Base-by-base conservation (phyloP, 2,888 invertebrate species). In the Papilio elwesi region DNA sequence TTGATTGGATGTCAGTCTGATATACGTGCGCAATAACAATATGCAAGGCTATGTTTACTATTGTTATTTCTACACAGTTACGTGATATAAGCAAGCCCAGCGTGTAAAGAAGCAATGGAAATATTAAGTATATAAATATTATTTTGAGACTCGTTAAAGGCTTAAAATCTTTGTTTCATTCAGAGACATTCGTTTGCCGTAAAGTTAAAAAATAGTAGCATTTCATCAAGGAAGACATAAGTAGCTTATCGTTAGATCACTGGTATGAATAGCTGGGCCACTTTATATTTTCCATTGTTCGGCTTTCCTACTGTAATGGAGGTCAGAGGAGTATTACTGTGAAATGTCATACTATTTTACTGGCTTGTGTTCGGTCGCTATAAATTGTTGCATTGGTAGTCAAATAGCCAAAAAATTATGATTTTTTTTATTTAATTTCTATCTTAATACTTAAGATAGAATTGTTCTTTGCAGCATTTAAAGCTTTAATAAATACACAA, bases 1-100 rank as follows among this genome's bases (percentile, higher is more conserved):
- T 69, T 76, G 73, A 77, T 77, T 76, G 71, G 69, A 68, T 67
- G 73, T 69, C 71, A 71, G 55, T 38, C 15, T 15, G 55, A 64
- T 71, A 68, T 62, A 52, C 63, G 16, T 69, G 62, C 8, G 62
- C 48, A 43, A 26, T 26, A 2, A 26, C 26, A 26, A 26, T 26
- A 26, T 26, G 26, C 26, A 26, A 26, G 4, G 26, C 26, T 26
- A 26, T 26, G 63, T 43, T 63, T 43, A 13, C 13, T 36, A 43
- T 43, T 36, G 36, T 38, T 36, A 38, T 63, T 38, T 63, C 38
- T 7, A 63, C n/a, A n/a, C n/a, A n/a, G n/a, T n/a, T n/a, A 26
- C 26, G 26, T 26, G 26, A 26, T 2, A 26, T 26, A 26, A 4
- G 4, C 26, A 26, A 1, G 26, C 26, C 26, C 26, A 26, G 26